Conservation (phyloP, 2,113 vertebrate species). For the Eulacestoma nigropectus region DNA sequence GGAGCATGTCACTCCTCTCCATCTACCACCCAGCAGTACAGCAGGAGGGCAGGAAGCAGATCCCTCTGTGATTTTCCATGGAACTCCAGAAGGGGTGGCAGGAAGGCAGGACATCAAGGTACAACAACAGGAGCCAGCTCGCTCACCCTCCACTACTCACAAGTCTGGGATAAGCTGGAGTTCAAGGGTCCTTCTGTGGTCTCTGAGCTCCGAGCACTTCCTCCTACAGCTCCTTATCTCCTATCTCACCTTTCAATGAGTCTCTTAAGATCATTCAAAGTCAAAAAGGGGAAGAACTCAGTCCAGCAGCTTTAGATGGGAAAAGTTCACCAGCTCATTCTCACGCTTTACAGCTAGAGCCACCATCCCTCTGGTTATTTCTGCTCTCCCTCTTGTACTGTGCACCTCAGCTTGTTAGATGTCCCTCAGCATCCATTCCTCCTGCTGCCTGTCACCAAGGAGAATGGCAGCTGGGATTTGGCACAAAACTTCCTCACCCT, state of each 20-base stretch:
- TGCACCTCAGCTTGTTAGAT: background rate
- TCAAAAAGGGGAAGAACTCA: background rate
- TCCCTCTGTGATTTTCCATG: background rate
- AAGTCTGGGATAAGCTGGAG: background rate
- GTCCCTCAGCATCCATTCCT: background rate
- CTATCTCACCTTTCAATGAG: background rate
- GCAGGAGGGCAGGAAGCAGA: background rate
- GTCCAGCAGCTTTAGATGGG: background rate
- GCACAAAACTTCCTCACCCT: background rate
- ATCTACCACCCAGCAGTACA: background rate
- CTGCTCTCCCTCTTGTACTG: background rate
- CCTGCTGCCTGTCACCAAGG: background rate
- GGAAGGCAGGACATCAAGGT: background rate
- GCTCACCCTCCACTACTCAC: fast-evolving
- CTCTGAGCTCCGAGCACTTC: too few species aligned
- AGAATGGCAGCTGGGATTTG: background rate
- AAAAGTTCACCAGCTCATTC: background rate
- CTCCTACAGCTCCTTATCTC: background rate
- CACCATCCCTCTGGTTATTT: background rate
- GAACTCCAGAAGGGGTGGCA: background rate
- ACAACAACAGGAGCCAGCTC: background rate
- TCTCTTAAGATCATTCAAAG: background rate
- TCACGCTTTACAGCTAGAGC: background rate
- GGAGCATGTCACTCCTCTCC: background rate
- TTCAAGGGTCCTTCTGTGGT: background rate